These are phyloP conservation scores for Coremacera marginata DNA, from an alignment of 2,888 invertebrate genomes.

Conservation along the genomic window DNA sequence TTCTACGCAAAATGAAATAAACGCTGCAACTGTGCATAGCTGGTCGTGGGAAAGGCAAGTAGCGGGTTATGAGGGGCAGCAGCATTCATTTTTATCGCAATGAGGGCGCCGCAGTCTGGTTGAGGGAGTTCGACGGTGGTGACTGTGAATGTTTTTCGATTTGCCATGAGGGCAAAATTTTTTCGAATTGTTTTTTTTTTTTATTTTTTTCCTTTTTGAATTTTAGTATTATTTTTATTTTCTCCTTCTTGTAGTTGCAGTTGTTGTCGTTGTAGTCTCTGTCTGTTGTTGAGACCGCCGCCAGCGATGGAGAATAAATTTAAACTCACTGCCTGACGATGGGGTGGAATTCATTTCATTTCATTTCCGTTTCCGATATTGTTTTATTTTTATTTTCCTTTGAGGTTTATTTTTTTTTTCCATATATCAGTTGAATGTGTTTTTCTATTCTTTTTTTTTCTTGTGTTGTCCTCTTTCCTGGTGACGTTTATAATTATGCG, in stretches of 20 bases:
- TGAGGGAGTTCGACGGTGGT: constrained; percentile 4
- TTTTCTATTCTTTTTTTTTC: too few species aligned
- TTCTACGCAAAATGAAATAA: neutral
- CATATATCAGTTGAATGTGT: neutral
- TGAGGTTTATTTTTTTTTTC: neutral
- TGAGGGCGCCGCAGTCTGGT: neutral
- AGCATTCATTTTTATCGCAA: neutral
- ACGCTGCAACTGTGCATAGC: neutral
- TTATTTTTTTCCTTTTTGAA: neutral
- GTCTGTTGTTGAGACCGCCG: constrained; percentile 13
- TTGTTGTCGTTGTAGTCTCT: constrained; percentile 9
- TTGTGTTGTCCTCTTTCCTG: neutral
- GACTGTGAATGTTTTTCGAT: constrained; percentile 19
- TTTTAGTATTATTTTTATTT: neutral
- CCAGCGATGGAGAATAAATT: constrained; percentile 18
- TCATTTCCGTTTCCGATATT: constrained; percentile 13
- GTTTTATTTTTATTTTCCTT: constrained; percentile 4
- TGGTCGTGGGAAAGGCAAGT: neutral
- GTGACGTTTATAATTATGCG: constrained; percentile 13
- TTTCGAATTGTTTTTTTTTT: neutral
- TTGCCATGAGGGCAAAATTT: constrained; percentile 27
- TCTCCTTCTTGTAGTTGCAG: neutral
- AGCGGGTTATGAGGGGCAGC: neutral
- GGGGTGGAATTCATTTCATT: constrained; percentile 32
- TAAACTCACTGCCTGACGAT: constrained; percentile 1